Evolutionary conservation across 2,797 vertebrate species (phyloP).

Genomic region (Rousettus madagascariensis): DNA sequence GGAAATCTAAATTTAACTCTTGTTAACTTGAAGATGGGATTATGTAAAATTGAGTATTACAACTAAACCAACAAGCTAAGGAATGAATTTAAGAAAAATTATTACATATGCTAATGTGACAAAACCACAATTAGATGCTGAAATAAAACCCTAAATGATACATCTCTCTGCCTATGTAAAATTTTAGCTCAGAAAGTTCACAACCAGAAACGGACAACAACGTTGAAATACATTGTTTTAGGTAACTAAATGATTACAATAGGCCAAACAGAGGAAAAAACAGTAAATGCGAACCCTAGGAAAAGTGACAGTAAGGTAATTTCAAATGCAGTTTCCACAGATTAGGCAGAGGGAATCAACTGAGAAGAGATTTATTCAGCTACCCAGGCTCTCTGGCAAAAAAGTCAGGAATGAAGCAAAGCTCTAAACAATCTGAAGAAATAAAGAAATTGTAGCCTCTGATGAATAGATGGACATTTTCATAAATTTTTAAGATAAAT

Average conservation of each 20-base stretch:
- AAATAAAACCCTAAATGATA: slow-evolving; percentile 63
- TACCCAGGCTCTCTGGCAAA: slow-evolving; percentile 42
- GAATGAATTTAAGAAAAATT: background rate
- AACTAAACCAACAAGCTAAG: background rate
- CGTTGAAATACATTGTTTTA: slow-evolving; percentile 25
- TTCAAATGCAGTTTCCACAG: slow-evolving; percentile 74
- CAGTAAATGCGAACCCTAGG: slow-evolving; percentile 54
- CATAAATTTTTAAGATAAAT: slow-evolving; percentile 26
- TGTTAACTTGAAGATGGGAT: slow-evolving; percentile 20
- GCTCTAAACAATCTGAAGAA: slow-evolving; percentile 66
- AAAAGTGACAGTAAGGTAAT: slow-evolving; percentile 66
- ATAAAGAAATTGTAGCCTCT: slow-evolving; percentile 66
- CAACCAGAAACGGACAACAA: slow-evolving; percentile 65
- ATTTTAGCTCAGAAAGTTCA: slow-evolving; percentile 66
- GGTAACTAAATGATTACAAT: slow-evolving; percentile 28
- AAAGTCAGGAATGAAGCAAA: slow-evolving; percentile 68
- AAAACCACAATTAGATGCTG: slow-evolving; percentile 64
- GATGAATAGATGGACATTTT: slow-evolving; percentile 72
- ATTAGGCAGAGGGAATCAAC: slow-evolving; percentile 73
- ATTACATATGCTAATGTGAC: background rate
- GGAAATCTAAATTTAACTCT: slow-evolving; percentile 57
- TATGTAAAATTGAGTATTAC: background rate
- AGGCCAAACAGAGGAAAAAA: slow-evolving; percentile 61
- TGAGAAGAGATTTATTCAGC: slow-evolving; percentile 67
- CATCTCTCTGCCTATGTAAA: slow-evolving; percentile 42